These are phyloP conservation scores for Oxyura jamaicensis DNA, from an alignment of 2,113 vertebrate genomes.

Conservation along the genomic window DNA sequence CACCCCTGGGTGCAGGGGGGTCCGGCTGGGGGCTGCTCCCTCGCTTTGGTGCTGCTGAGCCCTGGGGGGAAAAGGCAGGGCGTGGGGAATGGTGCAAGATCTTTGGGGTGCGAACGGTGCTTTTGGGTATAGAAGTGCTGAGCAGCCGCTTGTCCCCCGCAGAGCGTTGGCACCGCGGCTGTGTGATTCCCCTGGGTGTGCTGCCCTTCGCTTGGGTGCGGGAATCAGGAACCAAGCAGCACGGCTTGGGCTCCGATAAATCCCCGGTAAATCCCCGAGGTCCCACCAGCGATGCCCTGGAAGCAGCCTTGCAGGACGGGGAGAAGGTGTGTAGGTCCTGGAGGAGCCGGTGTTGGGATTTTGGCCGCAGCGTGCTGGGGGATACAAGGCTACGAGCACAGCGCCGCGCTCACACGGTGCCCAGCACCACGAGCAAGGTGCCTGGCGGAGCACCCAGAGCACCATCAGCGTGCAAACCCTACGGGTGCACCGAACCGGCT, in stretches of 20 bases:
- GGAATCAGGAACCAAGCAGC: not conserved
- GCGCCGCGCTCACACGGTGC: not conserved
- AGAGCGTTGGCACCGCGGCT: not conserved
- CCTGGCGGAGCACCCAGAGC: fast-evolving
- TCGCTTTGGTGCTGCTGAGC: fast-evolving
- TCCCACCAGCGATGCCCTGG: not conserved
- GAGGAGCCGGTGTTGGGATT: fast-evolving
- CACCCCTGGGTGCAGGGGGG: fast-evolving
- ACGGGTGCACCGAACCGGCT: not conserved
- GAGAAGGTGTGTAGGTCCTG: fast-evolving
- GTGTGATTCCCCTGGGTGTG: not conserved
- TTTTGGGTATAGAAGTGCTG: not conserved
- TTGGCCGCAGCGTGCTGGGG: not conserved
- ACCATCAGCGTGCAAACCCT: fast-evolving
- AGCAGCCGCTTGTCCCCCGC: not conserved
- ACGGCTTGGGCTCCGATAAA: too few species aligned
- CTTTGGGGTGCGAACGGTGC: not conserved
- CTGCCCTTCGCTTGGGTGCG: not conserved
- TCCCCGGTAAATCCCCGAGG: not conserved
- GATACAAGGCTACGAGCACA: not conserved
- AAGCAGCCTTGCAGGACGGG: not conserved
- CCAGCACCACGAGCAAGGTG: fast-evolving
- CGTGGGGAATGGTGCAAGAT: not conserved
- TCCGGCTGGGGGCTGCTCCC: not conserved
- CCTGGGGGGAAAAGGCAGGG: fast-evolving